A percentile compares a stretch with the other conserved stretches of the same genome.
These are phyloP conservation scores for Ypsolopha sequella DNA, from an alignment of 2,888 invertebrate genomes.

Conservation along the genomic window DNA sequence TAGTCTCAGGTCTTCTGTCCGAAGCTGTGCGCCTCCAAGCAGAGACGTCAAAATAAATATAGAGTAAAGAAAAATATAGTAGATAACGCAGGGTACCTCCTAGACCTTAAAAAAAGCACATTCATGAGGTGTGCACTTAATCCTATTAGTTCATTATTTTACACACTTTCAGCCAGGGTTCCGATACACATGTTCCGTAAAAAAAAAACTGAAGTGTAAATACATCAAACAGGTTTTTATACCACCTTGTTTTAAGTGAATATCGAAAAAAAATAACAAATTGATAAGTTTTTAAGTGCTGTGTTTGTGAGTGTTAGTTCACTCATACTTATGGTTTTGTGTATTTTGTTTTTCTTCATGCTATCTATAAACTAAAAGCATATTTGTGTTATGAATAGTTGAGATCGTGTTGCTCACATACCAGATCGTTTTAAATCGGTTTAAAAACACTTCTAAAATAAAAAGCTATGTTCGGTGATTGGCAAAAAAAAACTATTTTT, in stretches of 20 bases:
- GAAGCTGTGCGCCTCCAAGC: constrained; percentile 63
- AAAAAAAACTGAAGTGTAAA: background rate
- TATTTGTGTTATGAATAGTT: background rate
- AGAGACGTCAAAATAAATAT: constrained; percentile 47
- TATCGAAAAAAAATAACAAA: background rate
- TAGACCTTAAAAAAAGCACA: constrained; percentile 65
- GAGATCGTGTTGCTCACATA: constrained; percentile 61
- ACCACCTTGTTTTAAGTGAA: background rate
- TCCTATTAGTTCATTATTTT: constrained; percentile 26
- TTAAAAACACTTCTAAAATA: background rate
- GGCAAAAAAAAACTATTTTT: background rate
- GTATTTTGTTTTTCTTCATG: constrained; percentile 34
- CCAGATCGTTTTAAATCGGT: constrained; percentile 32
- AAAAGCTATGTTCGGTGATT: background rate
- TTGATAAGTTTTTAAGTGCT: constrained; percentile 15
- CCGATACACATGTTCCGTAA: constrained; percentile 25
- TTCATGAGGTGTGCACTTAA: constrained; percentile 67
- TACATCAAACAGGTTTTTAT: background rate
- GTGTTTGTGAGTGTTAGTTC: constrained; percentile 20
- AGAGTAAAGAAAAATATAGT: constrained; percentile 33
- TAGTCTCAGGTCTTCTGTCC: constrained; percentile 37
- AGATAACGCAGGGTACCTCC: constrained; percentile 49
- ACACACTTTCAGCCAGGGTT: constrained; percentile 55
- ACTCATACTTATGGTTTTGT: background rate
- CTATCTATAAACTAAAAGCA: constrained; percentile 29